phyloP scores from a whole-genome alignment of 2,888 invertebrate genomes.

The Scaptomyza reducta region DNA sequence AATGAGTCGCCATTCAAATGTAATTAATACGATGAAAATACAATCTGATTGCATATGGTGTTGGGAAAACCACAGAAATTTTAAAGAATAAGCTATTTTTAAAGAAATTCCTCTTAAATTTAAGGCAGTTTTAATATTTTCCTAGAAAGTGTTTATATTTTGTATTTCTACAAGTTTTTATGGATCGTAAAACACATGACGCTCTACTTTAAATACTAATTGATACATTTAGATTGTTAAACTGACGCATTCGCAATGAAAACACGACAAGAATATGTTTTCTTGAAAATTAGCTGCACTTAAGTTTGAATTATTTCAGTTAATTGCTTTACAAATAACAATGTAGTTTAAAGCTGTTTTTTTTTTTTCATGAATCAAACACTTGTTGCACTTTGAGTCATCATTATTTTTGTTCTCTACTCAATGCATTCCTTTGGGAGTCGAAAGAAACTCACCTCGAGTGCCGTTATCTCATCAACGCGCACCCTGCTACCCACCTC shows the following conservation, averaged over 20 bases:
- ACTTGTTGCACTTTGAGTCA: slow-evolving; percentile 57
- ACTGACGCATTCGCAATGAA: slow-evolving; percentile 9
- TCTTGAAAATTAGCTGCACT: slow-evolving; percentile 3
- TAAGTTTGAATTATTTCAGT: neutral
- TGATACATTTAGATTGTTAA: slow-evolving; percentile 5
- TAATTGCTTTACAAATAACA: slow-evolving; percentile 34
- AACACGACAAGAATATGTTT: neutral
- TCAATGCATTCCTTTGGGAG: neutral
- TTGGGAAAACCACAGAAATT: neutral
- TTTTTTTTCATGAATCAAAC: slow-evolving; percentile 7
- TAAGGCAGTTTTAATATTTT: neutral
- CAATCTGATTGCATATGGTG: slow-evolving; percentile 4
- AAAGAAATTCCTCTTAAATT: neutral
- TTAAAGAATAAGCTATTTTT: neutral
- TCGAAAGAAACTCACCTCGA: neutral
- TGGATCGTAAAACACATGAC: neutral
- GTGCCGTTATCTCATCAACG: neutral
- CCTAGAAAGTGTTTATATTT: neutral
- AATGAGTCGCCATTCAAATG: slow-evolving; percentile 15
- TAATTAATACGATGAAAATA: slow-evolving; percentile 8
- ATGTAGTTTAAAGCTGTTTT: slow-evolving; percentile 37
- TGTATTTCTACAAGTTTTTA: neutral
- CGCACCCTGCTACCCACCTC: neutral
- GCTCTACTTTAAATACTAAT: neutral
- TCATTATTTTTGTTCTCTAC: neutral